phyloP scores from a whole-genome alignment of 2,113 vertebrate species.

The Prionailurus viverrinus region DNA sequence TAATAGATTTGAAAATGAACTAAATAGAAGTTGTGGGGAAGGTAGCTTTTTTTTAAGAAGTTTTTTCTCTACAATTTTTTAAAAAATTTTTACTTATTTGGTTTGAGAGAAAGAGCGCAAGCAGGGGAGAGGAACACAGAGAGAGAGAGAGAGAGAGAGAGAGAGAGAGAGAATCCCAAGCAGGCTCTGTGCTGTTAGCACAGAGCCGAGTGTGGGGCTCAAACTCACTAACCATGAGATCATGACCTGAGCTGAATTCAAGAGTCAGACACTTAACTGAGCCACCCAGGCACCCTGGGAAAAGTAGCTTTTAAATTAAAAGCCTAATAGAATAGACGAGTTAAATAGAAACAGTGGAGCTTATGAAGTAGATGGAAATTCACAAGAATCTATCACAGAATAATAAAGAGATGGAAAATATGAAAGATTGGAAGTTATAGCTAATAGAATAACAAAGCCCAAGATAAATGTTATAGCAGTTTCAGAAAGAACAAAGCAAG shows the following conservation, averaged over 20 bases:
- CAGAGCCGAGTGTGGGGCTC: no score
- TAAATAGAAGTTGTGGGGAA: not conserved
- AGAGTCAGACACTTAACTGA: no score
- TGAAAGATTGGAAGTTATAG: not conserved
- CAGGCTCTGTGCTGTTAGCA: no score
- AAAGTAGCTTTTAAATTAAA: not conserved
- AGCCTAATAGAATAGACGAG: not conserved
- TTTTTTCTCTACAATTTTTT: no score
- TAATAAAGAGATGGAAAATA: conserved; percentile 9
- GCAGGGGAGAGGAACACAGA: no score
- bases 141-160: no score
- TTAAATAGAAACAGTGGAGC: not conserved
- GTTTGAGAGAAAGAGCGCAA: no score
- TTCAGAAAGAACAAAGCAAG: not conserved
- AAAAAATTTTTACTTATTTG: no score
- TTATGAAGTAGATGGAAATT: not conserved
- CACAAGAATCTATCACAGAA: not conserved
- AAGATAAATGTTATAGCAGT: not conserved
- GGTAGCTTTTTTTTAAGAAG: not conserved
- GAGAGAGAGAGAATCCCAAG: no score
- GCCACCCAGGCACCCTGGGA: not conserved
- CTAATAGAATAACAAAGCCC: not conserved
- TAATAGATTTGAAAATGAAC: not conserved
- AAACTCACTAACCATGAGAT: no score
- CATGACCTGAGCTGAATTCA: no score